Base-by-base conservation (phyloP, 2,888 invertebrate genomes). In the Pterobdella sp. region DNA sequence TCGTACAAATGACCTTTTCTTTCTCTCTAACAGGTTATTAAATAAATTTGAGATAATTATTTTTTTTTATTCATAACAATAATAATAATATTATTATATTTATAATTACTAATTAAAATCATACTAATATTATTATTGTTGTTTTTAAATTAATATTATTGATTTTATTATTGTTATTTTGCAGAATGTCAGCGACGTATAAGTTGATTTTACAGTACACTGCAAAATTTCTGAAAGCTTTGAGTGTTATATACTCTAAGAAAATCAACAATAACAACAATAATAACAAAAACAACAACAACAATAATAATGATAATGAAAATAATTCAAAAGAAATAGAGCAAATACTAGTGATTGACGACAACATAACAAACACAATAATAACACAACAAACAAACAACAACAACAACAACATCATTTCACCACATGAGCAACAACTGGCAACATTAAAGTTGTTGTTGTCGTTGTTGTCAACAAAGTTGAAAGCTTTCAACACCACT, bases 391-490 rank as follows among this genome's bases (percentile, higher is more conserved):
- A 32, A 65, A 65, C 4, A 29, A 3, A 35, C 65, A 65, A 65
- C 65, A 65, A 4, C 65, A 65, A n/a, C 65, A 65, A 65, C 65
- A 35, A 65, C 65, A 65, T 4, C 65, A 65, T 22, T n/a, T 7
- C 3, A 65, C 29, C 26, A 34, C n/a, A 14, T 14, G 14, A 14
- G 52, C 65, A 65, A 65, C 65, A 60, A 34, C n/a, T 63, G 1
- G n/a, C 35, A 3, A 32, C 22, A 1, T 26, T 56, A 26, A 71
- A 71, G 63, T 56, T 34, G 71, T 35, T 71, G 35, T 22, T 71
- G 71, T 56, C 63, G 32, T 52, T 71, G 56, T 60, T 71, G 63
- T 34, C 29, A 1, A 35, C 35, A 1, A 71, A 63, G 71, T n/a
- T 71, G 71, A n/a, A 18, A 35, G 63, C 10, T 35, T 35, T 34